Base-by-base conservation (phyloP, 1,140 invertebrate genomes). In the Bombus cullumanus region DNA sequence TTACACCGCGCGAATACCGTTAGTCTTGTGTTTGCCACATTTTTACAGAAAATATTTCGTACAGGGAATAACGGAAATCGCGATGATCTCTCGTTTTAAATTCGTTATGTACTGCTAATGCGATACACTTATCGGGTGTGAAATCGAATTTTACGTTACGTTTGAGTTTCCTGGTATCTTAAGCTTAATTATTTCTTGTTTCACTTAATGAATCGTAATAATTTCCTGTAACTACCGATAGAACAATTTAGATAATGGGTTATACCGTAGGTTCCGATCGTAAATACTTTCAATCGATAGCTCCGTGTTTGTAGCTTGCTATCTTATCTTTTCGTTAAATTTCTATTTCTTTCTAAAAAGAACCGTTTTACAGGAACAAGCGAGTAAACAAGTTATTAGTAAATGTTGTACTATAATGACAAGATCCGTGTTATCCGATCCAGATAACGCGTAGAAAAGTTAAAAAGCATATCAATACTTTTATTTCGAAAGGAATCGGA, bases 131-230 rank as follows among this genome's bases (percentile, higher is more conserved):
- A 79, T 79, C 83, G 68, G 69, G 76, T 25, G 76, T 84, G 83
- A 84, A 84, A 80, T 84, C 53, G 66, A 84, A 84, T 84, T 80
- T 84, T 72, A 84, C 76, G 76, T 80, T 47, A 80, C 76, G 62
- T 84, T 84, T 84, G 75, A n/a, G 25, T 47, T 41, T 6, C 47
- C 22, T 59, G 8, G 37, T n/a, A 39, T 57, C 75, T 84, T 37
- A 34, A 28, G 53, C 15, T 79, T 84, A 84, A 79, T 79, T 43
- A 66, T 84, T 53, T 72, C 66, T 57, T 72, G 39, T 34, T n/a
- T 34, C 34, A 5, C 5, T n/a, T 47, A 75, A 82, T 47, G 71
- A 64, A 64, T 82, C 62, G 81, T 41, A 64, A 73, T 64, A 64
- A 75, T 66, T 75, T 47, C 31, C 80, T 1, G n/a, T 18, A 3